These are phyloP conservation scores for Delia radicum DNA, from an alignment of 1,140 invertebrate species.

Conservation along the genomic window DNA sequence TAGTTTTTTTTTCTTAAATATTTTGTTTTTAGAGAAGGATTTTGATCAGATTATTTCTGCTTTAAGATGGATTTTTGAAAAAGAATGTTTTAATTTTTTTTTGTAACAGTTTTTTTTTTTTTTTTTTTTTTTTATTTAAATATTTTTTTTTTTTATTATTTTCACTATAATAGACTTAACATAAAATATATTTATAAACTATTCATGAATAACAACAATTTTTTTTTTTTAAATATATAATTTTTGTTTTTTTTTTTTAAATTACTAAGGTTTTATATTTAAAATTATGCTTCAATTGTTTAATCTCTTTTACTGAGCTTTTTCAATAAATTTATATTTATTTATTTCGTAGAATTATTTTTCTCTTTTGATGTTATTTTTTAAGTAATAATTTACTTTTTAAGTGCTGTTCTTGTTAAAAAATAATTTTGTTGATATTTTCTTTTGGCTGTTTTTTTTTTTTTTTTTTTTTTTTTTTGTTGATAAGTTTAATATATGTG, in stretches of 20 bases:
- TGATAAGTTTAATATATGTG: neutral
- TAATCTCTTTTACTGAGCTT: neutral
- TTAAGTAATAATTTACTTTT: neutral
- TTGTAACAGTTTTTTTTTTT: neutral
- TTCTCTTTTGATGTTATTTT: neutral
- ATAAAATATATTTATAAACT: slow-evolving; percentile 20
- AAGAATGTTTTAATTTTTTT: neutral
- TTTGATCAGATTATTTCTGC: no score
- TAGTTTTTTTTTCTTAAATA: neutral
- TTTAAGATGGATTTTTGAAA: no score
- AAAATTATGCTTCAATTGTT: neutral
- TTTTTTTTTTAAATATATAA: no score
- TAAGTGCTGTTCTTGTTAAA: neutral
- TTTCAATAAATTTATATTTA: neutral
- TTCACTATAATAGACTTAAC: neutral
- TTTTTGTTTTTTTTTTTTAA: slow-evolving; percentile 3
- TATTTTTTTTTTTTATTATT: neutral
- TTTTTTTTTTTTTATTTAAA: neutral
- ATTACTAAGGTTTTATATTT: no score
- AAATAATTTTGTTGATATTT: no score
- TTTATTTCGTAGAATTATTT: slow-evolving; percentile 1
- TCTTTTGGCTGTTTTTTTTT: neutral
- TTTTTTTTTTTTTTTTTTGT: neutral
- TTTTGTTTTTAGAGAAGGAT: neutral
- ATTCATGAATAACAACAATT: slow-evolving; percentile 20